Evolutionary conservation across 2,797 vertebrate genomes (phyloP), one percentile per base, ranked within the genome.

Genomic region (Malurus leucopterus): DNA sequence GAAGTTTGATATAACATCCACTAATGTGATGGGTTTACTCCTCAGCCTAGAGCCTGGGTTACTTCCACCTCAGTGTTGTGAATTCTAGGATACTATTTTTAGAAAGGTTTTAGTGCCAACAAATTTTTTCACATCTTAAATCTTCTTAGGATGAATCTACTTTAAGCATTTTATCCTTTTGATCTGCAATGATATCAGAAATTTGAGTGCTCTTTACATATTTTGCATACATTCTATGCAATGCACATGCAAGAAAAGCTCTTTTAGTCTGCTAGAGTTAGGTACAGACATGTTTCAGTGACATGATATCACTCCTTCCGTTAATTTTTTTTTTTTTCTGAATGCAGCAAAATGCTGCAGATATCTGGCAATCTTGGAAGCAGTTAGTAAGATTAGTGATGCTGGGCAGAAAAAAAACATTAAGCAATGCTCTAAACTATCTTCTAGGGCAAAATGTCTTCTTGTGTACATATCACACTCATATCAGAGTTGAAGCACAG

Each of bases 321-420:
- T 46, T 64, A 71, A 46, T 8, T 58, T 90, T 79, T 77, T 90
- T 79, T 77, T 83, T 73, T 50, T 41, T 41, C 50, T 75, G 46
- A 78, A 62, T 41, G 61, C 32, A 94, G 68, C 55, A 80, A 93
- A 86, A 32, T 73, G 77, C 44, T 83, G 82, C 74, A 90, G 38
- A 5, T 70, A 51, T 21, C 62, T 80, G 73, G 22, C 20, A 63
- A 43, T 55, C 55, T 64, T 72, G 51, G 72, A 82, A 89, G 76
- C 22, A 89, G 55, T 72, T 78, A 77, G 62, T 78, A 76, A 63
- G 63, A 70, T 81, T 78, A 90, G 77, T 32, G 73, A 55, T 46
- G 58, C 49, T 73, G 83, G 65, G 88, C 67, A 91, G 72, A 76
- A 89, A 83, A 44, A 44, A 30, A 65, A 23, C 38, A 79, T 50